Evolutionary conservation across 2,113 vertebrate genomes (phyloP).

Genomic region (Gorilla gorilla): DNA sequence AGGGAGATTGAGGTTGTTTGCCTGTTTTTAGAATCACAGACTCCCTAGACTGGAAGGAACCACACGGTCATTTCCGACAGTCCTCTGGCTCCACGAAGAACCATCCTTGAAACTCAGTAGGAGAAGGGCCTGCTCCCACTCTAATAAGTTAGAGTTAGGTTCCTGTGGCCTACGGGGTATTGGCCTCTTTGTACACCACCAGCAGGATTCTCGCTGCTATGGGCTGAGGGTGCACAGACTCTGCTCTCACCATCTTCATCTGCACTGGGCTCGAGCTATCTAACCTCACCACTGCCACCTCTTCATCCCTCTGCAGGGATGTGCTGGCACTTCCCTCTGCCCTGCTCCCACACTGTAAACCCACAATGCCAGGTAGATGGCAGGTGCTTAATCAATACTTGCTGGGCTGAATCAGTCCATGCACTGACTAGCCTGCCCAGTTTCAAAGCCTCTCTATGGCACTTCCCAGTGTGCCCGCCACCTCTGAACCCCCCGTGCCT

Average conservation of each 20-base stretch:
- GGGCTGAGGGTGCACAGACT: not conserved
- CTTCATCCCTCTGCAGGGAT: not conserved
- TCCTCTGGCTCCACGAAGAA: not conserved
- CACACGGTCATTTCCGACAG: not conserved
- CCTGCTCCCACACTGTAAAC: not conserved
- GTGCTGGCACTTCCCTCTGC: not conserved
- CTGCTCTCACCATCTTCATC: too few relatives aligned
- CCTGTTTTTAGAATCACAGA: not conserved
- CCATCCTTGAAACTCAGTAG: not conserved
- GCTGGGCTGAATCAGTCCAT: not conserved
- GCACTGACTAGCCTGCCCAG: accelerated
- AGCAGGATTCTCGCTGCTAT: accelerated
- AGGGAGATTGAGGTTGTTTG: not conserved
- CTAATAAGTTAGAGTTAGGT: not conserved
- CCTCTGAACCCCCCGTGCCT: not conserved
- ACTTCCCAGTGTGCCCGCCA: accelerated
- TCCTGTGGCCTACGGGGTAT: accelerated
- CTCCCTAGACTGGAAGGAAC: not conserved
- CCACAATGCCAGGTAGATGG: not conserved
- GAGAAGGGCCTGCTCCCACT: not conserved
- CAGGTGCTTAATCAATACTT: not conserved
- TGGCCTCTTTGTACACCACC: not conserved
- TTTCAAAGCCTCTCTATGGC: not conserved
- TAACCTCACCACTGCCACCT: not conserved
- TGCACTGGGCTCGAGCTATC: accelerated